Percentiles rank a stretch among this genome's conserved stretches.
phyloP scores from a whole-genome alignment of 2,113 vertebrate genomes.

The Taurulus bubalis region DNA sequence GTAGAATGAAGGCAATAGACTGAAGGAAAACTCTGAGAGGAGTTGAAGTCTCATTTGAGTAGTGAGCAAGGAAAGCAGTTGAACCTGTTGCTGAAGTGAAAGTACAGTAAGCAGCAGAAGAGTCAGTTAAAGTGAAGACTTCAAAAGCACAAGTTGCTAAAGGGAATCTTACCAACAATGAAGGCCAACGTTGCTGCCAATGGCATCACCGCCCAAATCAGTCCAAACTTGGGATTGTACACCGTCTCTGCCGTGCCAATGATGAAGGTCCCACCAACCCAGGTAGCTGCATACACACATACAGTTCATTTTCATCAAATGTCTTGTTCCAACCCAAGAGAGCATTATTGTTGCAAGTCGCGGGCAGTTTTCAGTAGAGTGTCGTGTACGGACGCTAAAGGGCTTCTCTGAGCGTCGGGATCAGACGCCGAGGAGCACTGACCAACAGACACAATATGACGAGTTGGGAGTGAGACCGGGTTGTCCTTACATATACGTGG shows the following conservation, averaged over 20 bases:
- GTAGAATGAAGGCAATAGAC: too few relatives aligned
- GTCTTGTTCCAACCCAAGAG: too few relatives aligned
- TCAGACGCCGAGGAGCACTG: too few relatives aligned
- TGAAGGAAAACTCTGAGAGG: background rate
- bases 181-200: slow-evolving; percentile 30
- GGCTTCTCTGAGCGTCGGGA: too few relatives aligned
- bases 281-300: slow-evolving; percentile 31
- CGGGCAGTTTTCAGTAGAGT: too few relatives aligned
- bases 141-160: background rate
- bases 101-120: background rate
- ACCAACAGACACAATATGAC: too few relatives aligned
- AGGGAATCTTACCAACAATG: slow-evolving; percentile 17
- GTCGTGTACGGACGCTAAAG: too few relatives aligned
- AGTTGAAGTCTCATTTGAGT: background rate
- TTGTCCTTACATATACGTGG: too few relatives aligned
- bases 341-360: too few relatives aligned
- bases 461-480: too few relatives aligned
- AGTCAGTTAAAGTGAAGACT: background rate
- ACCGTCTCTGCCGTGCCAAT: slow-evolving; percentile 50
- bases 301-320: background rate
- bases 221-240: slow-evolving; percentile 35
- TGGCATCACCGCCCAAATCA: slow-evolving; percentile 43
- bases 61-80: background rate
- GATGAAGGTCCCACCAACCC: slow-evolving; percentile 60
- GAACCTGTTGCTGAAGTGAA: background rate